phyloP scores from a whole-genome alignment of 2,888 invertebrate genomes.

The Dicyrtomina minuta region DNA sequence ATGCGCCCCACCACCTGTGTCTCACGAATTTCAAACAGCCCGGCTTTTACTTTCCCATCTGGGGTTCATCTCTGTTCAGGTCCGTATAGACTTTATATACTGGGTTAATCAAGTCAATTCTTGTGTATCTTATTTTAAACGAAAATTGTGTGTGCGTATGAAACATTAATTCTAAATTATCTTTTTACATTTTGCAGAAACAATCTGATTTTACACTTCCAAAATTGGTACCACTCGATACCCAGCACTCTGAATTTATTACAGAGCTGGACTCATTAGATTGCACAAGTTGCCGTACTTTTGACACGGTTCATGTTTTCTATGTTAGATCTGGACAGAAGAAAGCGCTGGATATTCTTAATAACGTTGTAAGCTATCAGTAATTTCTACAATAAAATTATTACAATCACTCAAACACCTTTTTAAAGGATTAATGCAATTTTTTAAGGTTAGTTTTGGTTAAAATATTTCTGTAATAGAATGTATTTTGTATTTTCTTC shows the following conservation, averaged over 20 bases:
- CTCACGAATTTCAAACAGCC: slow-evolving; percentile 93
- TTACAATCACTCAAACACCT: too few relatives aligned
- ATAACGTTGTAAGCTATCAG: slow-evolving; percentile 67
- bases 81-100: too few relatives aligned
- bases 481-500: too few relatives aligned
- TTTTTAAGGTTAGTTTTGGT: too few relatives aligned
- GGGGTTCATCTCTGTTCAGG: slow-evolving; percentile 70
- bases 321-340: slow-evolving; percentile 87
- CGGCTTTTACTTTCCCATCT: slow-evolving; percentile 93
- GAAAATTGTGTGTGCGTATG: neutral
- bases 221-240: slow-evolving; percentile 72
- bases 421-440: too few relatives aligned
- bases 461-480: too few relatives aligned
- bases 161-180: neutral
- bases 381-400: neutral
- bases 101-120: too few relatives aligned
- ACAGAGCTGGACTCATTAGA: slow-evolving; percentile 80
- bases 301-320: slow-evolving; percentile 91
- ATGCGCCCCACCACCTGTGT: slow-evolving; percentile 75
- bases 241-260: slow-evolving; percentile 69
- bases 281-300: slow-evolving; percentile 79
- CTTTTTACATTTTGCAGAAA: slow-evolving; percentile 35
- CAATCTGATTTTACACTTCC: slow-evolving; percentile 55
- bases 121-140: too few relatives aligned
- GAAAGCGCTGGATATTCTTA: slow-evolving; percentile 74